These are phyloP conservation scores for Diplolepis rosae DNA, from an alignment of 2,888 invertebrate genomes.

Conservation along the genomic window DNA sequence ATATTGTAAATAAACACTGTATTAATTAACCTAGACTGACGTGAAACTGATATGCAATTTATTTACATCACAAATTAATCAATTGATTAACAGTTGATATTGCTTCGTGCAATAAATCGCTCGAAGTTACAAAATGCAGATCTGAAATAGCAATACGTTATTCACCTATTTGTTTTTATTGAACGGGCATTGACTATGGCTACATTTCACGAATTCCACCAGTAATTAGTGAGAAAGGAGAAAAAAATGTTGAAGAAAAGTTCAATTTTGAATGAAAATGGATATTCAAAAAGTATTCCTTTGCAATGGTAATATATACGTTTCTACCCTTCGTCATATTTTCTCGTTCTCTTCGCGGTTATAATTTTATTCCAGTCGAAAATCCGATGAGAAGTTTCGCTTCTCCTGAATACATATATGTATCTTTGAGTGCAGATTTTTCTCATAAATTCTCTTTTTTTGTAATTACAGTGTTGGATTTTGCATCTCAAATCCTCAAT, in stretches of 20 bases:
- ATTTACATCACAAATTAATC: neutral
- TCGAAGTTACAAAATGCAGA: neutral
- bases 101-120: neutral
- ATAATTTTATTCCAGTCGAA: slow-evolving; percentile 23
- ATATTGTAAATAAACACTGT: too few relatives aligned
- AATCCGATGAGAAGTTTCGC: slow-evolving; percentile 26
- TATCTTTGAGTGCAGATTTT: slow-evolving; percentile 14
- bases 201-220: neutral
- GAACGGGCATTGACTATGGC: neutral
- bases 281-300: slow-evolving; percentile 49
- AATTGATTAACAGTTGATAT: neutral
- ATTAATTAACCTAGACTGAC: too few relatives aligned
- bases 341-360: slow-evolving; percentile 7
- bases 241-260: neutral
- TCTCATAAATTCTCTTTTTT: neutral
- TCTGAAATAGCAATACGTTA: neutral
- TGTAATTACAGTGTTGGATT: neutral
- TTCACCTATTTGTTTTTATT: neutral
- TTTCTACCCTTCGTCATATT: slow-evolving; percentile 21
- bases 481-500: neutral
- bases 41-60: neutral
- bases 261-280: slow-evolving; percentile 33
- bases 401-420: slow-evolving; percentile 20
- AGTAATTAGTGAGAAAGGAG: slow-evolving; percentile 7
- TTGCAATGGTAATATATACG: slow-evolving; percentile 59